Evolutionary conservation across 2,888 invertebrate genomes (phyloP).

Genomic region (Julus scanicus): DNA sequence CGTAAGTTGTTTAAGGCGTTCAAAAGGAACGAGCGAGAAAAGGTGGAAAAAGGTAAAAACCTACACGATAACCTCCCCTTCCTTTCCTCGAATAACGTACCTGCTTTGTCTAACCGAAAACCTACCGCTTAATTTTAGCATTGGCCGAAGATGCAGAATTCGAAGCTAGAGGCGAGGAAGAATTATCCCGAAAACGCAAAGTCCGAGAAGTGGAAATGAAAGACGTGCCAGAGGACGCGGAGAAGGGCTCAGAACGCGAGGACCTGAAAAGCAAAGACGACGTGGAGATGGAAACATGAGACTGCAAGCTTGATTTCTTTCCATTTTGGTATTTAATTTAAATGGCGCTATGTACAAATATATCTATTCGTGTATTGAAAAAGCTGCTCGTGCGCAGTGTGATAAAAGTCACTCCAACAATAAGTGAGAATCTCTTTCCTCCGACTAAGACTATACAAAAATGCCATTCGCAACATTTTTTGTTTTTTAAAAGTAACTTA

Average conservation of each 20-base stretch:
- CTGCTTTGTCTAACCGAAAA: not conserved
- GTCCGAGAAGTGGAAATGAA: not conserved
- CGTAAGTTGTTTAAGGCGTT: not conserved
- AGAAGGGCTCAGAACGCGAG: not conserved
- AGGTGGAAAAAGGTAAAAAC: not conserved
- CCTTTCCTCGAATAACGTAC: not conserved
- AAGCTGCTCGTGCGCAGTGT: slow-evolving; percentile 26
- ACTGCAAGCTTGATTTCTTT: not conserved
- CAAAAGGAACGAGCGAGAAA: not conserved
- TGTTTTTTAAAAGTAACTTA: not conserved
- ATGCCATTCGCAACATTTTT: not conserved
- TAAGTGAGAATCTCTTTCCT: slow-evolving; percentile 2
- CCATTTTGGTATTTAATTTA: slow-evolving; percentile 17
- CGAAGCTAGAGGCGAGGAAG: not conserved
- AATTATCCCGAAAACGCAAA: not conserved
- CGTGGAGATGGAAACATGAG: slow-evolving; percentile 4
- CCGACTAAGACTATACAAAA: not conserved
- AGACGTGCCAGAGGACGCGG: not conserved
- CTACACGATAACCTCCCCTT: not conserved
- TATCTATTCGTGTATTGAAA: slow-evolving; percentile 37
- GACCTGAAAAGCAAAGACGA: not conserved
- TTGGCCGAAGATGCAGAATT: not conserved
- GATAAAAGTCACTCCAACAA: slow-evolving; percentile 29
- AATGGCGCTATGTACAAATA: slow-evolving; percentile 39
- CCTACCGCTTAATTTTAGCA: not conserved